Conservation (phyloP, 2,888 invertebrate genomes). For the Lissonota sp. region DNA sequence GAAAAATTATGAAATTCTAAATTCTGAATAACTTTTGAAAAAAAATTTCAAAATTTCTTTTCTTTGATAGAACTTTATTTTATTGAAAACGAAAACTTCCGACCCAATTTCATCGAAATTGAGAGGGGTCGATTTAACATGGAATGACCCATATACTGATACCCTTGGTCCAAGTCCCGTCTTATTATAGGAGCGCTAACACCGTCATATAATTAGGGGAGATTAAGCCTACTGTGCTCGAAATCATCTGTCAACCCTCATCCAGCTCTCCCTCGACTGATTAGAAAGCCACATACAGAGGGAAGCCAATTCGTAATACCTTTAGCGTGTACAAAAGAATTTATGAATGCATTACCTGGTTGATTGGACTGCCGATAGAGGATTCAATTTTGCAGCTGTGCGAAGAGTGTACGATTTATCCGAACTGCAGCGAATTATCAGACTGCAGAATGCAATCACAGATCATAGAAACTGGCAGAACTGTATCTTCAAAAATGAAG, state of each 20-base stretch:
- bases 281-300: not conserved
- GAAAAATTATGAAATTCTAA: too few relatives aligned
- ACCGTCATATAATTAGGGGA: not conserved
- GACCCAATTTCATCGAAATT: too few relatives aligned
- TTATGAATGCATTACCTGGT: not conserved
- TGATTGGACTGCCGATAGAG: not conserved
- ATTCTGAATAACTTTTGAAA: too few relatives aligned
- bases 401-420: not conserved
- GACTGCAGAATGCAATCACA: not conserved
- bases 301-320: constrained; percentile 7
- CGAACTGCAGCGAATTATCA: not conserved
- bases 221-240: not conserved
- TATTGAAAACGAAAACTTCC: too few relatives aligned
- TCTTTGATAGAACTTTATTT: too few relatives aligned
- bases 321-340: not conserved
- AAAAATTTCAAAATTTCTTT: too few relatives aligned
- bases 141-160: too few relatives aligned
- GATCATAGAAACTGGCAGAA: not conserved
- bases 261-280: not conserved
- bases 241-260: not conserved
- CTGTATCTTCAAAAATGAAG: not conserved
- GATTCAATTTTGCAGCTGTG: not conserved
- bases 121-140: too few relatives aligned
- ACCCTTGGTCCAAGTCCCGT: too few relatives aligned
- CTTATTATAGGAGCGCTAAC: not conserved